Percentiles rank a stretch among this genome's conserved stretches.
Evolutionary conservation across 2,888 invertebrate genomes (phyloP).

Genomic region (Kuschelorhynchus macadamiae): DNA sequence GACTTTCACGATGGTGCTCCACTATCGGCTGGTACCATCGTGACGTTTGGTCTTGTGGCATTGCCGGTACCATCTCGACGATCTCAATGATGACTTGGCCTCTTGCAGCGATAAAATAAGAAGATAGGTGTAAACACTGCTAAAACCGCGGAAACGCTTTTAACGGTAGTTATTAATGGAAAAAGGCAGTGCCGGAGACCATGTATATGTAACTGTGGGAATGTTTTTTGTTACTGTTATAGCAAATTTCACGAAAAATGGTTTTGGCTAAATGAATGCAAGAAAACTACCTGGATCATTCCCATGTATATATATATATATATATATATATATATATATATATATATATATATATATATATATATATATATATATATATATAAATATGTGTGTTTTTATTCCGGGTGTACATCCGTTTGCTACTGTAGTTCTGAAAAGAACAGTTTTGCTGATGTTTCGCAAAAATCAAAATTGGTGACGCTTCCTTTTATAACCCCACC

Average conservation of each 20-base stretch:
- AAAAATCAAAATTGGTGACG: too few species aligned
- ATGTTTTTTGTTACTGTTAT: too few species aligned
- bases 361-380: too few species aligned
- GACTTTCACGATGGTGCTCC: conserved; percentile 31
- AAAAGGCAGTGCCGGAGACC: background rate
- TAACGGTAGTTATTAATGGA: conserved; percentile 23
- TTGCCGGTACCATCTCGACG: conserved; percentile 1
- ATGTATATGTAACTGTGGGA: background rate
- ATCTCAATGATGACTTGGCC: conserved; percentile 18
- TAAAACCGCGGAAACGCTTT: background rate
- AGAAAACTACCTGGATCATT: too few species aligned
- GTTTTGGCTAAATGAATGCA: too few species aligned
- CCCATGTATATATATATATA: conserved; percentile 11
- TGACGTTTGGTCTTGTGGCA: too few species aligned
- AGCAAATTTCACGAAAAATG: too few species aligned
- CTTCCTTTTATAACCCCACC: too few species aligned
- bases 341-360: conserved; percentile 4
- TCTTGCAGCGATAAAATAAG: conserved; percentile 26
- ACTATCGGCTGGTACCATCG: conserved; percentile 15
- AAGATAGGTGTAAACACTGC: conserved; percentile 30
- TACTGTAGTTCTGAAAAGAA: too few species aligned
- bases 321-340: conserved; percentile 22
- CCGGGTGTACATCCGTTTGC: too few species aligned
- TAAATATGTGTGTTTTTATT: too few species aligned
- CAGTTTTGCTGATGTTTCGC: too few species aligned